phyloP scores from a whole-genome alignment of 2,113 vertebrate species.

The Buteo buteo region DNA sequence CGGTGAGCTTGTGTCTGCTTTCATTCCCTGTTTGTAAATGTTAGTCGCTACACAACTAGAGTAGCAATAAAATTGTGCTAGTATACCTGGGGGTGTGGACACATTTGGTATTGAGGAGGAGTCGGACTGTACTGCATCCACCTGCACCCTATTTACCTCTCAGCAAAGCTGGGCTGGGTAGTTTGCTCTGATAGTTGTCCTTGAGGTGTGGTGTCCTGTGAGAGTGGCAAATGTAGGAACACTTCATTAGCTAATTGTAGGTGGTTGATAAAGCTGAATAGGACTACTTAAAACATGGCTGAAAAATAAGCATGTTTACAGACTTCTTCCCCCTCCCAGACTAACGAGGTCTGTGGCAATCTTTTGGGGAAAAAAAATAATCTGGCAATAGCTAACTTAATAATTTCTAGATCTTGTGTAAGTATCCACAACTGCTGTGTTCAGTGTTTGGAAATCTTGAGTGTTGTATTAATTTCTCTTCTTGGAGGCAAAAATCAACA shows the following conservation, averaged over 20 bases:
- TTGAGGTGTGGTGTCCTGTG: not conserved
- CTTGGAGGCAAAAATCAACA: not conserved
- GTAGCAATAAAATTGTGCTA: not conserved
- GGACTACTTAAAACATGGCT: not conserved
- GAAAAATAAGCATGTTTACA: not conserved
- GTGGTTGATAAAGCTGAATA: not conserved
- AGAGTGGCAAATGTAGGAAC: not conserved
- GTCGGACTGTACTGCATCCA: not conserved
- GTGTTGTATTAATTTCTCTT: not conserved
- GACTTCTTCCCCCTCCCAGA: not conserved
- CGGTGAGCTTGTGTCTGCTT: not conserved
- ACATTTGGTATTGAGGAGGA: not conserved
- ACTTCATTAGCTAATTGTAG: not conserved
- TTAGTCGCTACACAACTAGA: not conserved
- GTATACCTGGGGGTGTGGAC: not conserved
- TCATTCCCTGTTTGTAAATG: not conserved
- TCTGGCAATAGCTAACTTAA: not conserved
- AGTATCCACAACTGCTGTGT: not conserved
- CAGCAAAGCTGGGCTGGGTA: not conserved
- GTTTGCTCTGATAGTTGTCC: not conserved
- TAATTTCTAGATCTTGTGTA: not conserved
- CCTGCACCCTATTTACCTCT: not conserved
- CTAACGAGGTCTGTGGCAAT: not conserved
- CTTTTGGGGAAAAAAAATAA: not conserved
- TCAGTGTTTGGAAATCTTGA: not conserved